Base-by-base conservation (phyloP, 2,797 vertebrate species). In the Zalophus californianus region DNA sequence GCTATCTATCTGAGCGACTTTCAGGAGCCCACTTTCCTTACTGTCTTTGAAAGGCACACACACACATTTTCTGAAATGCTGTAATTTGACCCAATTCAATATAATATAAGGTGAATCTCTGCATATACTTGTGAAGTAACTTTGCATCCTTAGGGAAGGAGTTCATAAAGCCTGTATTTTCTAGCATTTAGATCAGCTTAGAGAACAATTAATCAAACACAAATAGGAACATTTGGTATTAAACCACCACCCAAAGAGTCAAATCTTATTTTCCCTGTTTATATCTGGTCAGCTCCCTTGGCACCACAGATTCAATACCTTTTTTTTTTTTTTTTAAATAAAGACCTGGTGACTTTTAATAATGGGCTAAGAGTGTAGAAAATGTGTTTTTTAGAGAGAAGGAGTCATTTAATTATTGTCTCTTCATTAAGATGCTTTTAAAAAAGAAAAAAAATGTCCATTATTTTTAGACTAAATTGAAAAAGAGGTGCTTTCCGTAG, bases 1-100 rank as follows among this genome's bases (percentile, higher is more conserved):
- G 96, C 97, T 97, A 97, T 97, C 97, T 97, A 35, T 96, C 77
- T 75, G 35, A 97, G 94, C 94, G 96, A 98, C 85, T 97, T 97
- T 89, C 86, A 92, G 97, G 97, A 98, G 97, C 95, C 96, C 83
- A 44, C 83, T 97, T 88, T 87, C 72, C 89, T 94, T 91, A 95
- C 54, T 35, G 27, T 91, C 78, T 97, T 94, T 95, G 94, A 86
- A 96, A 95, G 80, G 32, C 72, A 89, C 60, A 95, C 52, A 77
- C 27, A 75, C 14, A 75, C 32, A 72, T 85, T 97, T 78, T 97
- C 82, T 94, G 29, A 97, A 97, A 94, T 92, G 82, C 90, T 97
- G 79, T 60, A 94, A 89, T 96, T 95, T 96, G 77, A 97, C 85
- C 68, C 90, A 92, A 89, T 96, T 97, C 86, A 20, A 80, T 90